These are phyloP conservation scores for Onchidella celtica DNA, from an alignment of 2,888 invertebrate species.

Conservation along the genomic window DNA sequence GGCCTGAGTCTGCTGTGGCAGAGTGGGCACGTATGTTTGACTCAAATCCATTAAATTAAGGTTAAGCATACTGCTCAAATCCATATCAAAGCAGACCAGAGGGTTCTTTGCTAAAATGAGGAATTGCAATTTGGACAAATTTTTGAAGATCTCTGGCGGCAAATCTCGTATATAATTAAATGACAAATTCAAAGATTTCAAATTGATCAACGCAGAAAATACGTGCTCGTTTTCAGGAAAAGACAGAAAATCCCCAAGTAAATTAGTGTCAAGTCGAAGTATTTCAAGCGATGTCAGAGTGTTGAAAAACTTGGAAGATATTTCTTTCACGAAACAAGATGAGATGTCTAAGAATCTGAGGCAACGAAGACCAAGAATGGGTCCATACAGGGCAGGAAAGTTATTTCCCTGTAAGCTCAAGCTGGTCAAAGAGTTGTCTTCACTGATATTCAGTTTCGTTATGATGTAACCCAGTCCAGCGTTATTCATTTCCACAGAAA, in stretches of 20 bases:
- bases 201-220: not conserved
- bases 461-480: slow-evolving; percentile 7
- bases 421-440: not conserved
- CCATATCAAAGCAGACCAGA: not conserved
- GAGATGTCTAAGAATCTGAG: not conserved
- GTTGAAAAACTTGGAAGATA: not conserved
- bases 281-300: not conserved
- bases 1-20: not conserved
- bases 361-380: not conserved
- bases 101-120: not conserved
- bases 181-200: not conserved
- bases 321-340: not conserved
- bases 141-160: not conserved
- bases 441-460: not conserved
- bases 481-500: not conserved
- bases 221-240: not conserved
- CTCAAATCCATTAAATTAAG: not conserved
- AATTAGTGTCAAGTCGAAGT: slow-evolving; percentile 13
- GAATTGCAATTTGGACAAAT: not conserved
- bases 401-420: not conserved
- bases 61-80: not conserved
- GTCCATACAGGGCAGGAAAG: not conserved
- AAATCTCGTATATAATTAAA: not conserved
- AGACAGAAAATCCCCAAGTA: not conserved
- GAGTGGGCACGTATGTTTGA: not conserved